Base-by-base conservation (phyloP, 2,888 invertebrate genomes). In the Diarsia dahlii region DNA sequence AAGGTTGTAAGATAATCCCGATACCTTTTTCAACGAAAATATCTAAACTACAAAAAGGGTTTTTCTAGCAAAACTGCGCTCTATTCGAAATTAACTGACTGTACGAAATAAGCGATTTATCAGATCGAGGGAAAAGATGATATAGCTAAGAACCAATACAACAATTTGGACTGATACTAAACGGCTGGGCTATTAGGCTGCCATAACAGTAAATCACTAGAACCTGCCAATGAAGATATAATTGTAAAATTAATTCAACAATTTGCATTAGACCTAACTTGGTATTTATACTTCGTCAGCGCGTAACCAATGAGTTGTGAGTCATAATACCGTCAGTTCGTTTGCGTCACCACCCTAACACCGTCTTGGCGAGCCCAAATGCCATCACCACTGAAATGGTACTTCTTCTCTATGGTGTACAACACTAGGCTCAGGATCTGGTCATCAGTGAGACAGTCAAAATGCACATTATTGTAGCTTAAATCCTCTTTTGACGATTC, bases 311-410 rank as follows among this genome's bases (percentile, higher is more conserved):
- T 34, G 3, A 23, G 3, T 39, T 48, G 52, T 45, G 58, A 34
- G 8, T 23, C 18, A 18, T 12, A 48, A 64, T 58, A 45, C 18
- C n/a, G 65, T 85, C 68, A 82, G 48, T 72, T 75, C 23, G 78
- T 73, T 48, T 88, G 87, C 4, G 87, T 71, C 0, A 92, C 92
- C 0, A 81, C 71, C 76, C 88, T 94, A 8, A 82, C 58, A 0
- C 89, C 90, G 28, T 95, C 95, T 20, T 91, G 88, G 15, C 89
- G 89, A 20, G 90, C 83, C 98, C 98, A 98, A 60, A 98, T 97
- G 0, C 98, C 98, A 89, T 98, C 98, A 0, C 98, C 98, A 20
- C 97, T 97, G 89, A 98, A 98, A 92, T 98, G 97, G 91, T 97
- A 97, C 87, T 97, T 97, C 85, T 97, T 97, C 92, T 98, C 98